A percentile compares a stretch with the other conserved stretches of the same genome.
Conservation (phyloP, 2,113 vertebrate genomes). For the Dicentrarchus labrax region DNA sequence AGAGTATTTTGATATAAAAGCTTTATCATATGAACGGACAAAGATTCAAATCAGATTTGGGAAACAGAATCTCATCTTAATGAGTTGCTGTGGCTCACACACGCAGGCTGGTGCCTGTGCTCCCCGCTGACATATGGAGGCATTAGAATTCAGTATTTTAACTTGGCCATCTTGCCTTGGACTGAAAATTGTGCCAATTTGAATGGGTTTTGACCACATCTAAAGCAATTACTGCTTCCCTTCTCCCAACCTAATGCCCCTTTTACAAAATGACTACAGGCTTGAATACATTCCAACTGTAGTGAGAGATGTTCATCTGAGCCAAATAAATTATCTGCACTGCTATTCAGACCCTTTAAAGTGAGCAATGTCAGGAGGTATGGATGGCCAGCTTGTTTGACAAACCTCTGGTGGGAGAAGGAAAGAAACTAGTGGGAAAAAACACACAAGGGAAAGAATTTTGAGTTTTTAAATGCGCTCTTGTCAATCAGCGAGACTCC, state of each 20-base stretch:
- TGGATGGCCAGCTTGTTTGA: conserved; percentile 79
- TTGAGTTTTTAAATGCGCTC: conserved; percentile 59
- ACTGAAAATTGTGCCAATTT: conserved; percentile 23
- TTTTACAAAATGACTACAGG: conserved; percentile 61
- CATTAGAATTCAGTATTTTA: conserved; percentile 49
- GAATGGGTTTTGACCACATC: conserved; percentile 57
- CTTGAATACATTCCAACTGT: conserved; percentile 56
- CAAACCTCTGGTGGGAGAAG: conserved; percentile 48
- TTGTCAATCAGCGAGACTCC: conserved; percentile 61
- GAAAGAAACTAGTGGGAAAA: conserved; percentile 9
- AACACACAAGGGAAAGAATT: conserved; percentile 4
- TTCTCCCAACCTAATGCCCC: conserved; percentile 39
- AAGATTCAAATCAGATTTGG: conserved; percentile 19
- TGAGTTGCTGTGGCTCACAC: neutral
- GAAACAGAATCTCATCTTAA: conserved; percentile 2
- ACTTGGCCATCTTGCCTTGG: conserved; percentile 32
- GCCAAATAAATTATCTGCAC: conserved; percentile 42
- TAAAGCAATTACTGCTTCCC: conserved; percentile 51
- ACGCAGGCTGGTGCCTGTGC: conserved; percentile 8
- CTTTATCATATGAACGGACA: neutral
- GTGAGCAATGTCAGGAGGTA: conserved; percentile 83
- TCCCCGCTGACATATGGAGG: conserved; percentile 21
- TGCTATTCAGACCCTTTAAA: conserved; percentile 81
- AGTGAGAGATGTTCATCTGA: conserved; percentile 58
- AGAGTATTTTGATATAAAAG: neutral